Evolutionary conservation across 2,888 invertebrate species (phyloP).

Genomic region (Agrochola lychnidis): DNA sequence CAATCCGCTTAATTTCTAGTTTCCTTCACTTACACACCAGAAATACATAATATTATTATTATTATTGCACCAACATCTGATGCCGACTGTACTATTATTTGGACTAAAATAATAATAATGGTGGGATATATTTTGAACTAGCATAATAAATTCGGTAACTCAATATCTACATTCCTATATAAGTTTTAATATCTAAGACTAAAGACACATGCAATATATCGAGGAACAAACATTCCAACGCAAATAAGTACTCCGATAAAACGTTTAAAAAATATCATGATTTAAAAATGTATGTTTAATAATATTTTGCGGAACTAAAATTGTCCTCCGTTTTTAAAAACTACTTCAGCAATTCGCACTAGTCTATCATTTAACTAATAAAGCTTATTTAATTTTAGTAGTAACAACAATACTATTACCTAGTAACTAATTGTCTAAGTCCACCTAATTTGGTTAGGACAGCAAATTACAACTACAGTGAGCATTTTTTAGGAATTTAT

Average conservation of each 20-base stretch:
- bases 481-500: constrained; percentile 70
- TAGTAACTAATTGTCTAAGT: constrained; percentile 49
- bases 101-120: constrained; percentile 55
- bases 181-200: constrained; percentile 24
- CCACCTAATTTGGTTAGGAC: constrained; percentile 50
- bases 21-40: neutral
- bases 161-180: constrained; percentile 39
- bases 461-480: constrained; percentile 66
- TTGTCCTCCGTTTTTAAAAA: constrained; percentile 11
- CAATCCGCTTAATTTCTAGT: neutral
- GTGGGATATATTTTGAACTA: constrained; percentile 68
- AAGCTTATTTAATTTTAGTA: constrained; percentile 69
- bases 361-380: constrained; percentile 67
- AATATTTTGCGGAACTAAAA: constrained; percentile 4
- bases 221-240: constrained; percentile 18
- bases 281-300: constrained; percentile 10
- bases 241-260: constrained; percentile 26
- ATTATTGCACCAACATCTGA: constrained; percentile 22
- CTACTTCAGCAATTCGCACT: constrained; percentile 55
- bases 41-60: constrained; percentile 1
- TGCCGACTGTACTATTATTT: constrained; percentile 53
- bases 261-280: constrained; percentile 41
- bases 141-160: constrained; percentile 64
- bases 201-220: constrained; percentile 41
- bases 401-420: constrained; percentile 68